These are phyloP conservation scores for Napeogenes inachia DNA, from an alignment of 2,888 invertebrate genomes.

Conservation along the genomic window DNA sequence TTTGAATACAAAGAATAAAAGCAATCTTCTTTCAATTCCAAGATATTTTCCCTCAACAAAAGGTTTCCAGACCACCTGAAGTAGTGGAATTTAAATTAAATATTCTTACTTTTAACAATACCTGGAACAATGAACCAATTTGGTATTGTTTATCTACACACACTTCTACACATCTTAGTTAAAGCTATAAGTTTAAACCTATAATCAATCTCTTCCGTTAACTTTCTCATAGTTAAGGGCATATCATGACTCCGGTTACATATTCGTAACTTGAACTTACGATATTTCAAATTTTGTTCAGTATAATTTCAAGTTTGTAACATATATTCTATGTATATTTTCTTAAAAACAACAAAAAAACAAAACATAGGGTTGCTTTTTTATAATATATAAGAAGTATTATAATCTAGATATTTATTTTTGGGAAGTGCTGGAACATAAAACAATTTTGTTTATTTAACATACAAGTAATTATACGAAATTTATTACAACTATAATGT, in stretches of 20 bases:
- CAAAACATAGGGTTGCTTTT: too few relatives aligned
- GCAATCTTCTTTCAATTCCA: constrained; percentile 29
- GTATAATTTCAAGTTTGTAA: background rate
- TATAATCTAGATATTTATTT: too few relatives aligned
- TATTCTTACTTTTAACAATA: constrained; percentile 19
- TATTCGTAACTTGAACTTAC: background rate
- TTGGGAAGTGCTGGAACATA: too few relatives aligned
- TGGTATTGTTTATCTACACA: background rate
- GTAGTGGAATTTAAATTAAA: constrained; percentile 25
- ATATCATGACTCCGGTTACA: background rate
- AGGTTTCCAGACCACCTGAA: constrained; percentile 20
- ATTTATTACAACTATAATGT: too few relatives aligned
- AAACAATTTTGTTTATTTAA: too few relatives aligned
- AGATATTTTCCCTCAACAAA: constrained; percentile 28
- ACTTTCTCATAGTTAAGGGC: background rate
- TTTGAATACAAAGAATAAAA: constrained; percentile 25
- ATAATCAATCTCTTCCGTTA: background rate
- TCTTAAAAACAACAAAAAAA: too few relatives aligned
- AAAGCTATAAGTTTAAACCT: background rate
- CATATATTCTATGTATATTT: background rate
- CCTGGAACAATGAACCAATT: background rate
- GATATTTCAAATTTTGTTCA: background rate
- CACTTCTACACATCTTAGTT: background rate
- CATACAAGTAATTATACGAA: too few relatives aligned
- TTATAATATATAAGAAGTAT: too few relatives aligned